Evolutionary conservation across 2,797 vertebrate genomes (phyloP).

Genomic region (Sparidentex hasta): DNA sequence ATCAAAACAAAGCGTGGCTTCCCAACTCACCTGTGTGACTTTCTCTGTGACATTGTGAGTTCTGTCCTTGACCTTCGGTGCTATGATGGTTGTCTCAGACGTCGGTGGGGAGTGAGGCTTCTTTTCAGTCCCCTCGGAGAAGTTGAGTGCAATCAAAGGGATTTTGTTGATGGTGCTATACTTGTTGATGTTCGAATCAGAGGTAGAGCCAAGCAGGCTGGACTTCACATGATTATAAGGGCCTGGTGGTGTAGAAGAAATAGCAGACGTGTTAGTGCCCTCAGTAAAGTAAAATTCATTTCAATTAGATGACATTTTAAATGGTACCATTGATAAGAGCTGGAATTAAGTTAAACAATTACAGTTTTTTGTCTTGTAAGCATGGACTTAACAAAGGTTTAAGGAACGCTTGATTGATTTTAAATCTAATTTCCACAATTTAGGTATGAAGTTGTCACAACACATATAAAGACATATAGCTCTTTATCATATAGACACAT

Average conservation of each 20-base stretch:
- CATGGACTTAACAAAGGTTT: not conserved
- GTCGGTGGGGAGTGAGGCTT: constrained; percentile 95
- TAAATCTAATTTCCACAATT: constrained; percentile 13
- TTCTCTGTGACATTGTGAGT: constrained; percentile 99
- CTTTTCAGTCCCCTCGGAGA: constrained; percentile 94
- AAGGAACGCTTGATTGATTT: not conserved
- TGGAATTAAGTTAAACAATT: not conserved
- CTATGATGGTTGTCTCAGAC: constrained; percentile 97
- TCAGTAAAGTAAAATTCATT: not conserved
- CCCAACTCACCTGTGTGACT: constrained; percentile 94
- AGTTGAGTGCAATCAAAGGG: constrained; percentile 97
- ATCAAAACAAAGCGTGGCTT: not conserved
- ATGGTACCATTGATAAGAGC: not conserved
- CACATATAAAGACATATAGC: not conserved
- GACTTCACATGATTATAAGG: constrained; percentile 98
- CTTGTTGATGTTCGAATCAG: constrained; percentile 99
- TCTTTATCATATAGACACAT: constrained; percentile 8
- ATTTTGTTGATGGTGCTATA: constrained; percentile 99
- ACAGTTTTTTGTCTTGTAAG: not conserved
- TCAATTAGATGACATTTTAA: not conserved
- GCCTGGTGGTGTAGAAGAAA: constrained; percentile 81
- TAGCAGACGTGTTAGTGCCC: constrained; percentile 14
- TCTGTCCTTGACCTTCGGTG: constrained; percentile 98
- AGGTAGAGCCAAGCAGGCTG: constrained; percentile 96
- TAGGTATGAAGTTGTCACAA: not conserved